Conservation (phyloP, 2,797 vertebrate species). For the Kryptopterus vitreolus region DNA sequence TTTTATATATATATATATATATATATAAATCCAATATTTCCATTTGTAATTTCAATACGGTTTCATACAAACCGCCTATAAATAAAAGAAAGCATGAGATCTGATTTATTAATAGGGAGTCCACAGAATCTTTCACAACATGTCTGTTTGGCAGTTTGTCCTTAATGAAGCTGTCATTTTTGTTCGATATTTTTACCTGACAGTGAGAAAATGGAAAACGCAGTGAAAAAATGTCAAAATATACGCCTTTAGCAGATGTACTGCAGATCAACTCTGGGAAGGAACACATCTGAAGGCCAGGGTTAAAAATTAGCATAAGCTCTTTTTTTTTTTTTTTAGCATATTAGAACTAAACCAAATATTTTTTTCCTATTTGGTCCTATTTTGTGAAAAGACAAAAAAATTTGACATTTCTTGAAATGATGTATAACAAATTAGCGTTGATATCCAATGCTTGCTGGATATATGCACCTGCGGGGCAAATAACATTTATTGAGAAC, state of each 20-base stretch:
- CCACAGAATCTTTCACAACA: not conserved
- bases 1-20: not conserved
- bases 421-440: not conserved
- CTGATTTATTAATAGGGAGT: not conserved
- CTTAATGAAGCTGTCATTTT: not conserved
- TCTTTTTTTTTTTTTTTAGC: not conserved
- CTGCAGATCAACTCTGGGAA: not conserved
- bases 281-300: not conserved
- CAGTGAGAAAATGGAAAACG: not conserved
- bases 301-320: not conserved
- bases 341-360: slow-evolving; percentile 8
- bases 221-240: not conserved
- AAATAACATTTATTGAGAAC: not conserved
- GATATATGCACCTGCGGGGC: not conserved
- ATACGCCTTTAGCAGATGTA: not conserved
- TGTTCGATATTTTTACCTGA: not conserved
- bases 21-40: not conserved
- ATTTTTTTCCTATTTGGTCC: not conserved
- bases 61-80: not conserved
- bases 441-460: not conserved
- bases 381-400: not conserved
- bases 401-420: not conserved
- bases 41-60: not conserved
- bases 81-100: not conserved
- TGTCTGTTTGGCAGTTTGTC: too few species aligned